Base-by-base conservation (phyloP, 2,888 invertebrate genomes). In the Spialia ferax region DNA sequence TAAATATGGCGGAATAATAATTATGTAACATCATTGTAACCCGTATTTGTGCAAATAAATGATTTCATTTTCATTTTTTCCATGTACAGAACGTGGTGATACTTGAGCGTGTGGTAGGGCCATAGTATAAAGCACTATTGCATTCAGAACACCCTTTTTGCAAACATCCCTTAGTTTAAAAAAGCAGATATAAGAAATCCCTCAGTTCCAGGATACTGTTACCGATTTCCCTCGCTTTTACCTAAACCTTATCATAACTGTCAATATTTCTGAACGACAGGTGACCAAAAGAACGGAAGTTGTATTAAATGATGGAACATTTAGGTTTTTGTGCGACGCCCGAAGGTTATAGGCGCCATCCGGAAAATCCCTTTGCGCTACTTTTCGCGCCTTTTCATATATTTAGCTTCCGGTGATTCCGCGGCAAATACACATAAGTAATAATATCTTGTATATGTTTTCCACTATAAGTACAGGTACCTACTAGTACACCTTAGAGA, bases 231-330 rank as follows among this genome's bases (percentile, higher is more conserved):
- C 50, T 22, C 2, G 0, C n/a, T 22, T 22, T 5, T 18, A 45
- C 18, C 8, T 22, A 22, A 22, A 7, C 61, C 32, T 50, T 61
- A 52, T 52, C 52, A n/a, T 22, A 32, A 35, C 20, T 15, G 23
- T 26, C 22, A 4, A 50, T 4, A 23, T 54, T 50, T 50, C 13
- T 50, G 20, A 32, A 22, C 13, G 7, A 38, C 15, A 56, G 26
- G 57, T 59, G 60, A 59, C 29, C 23, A 38, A 50, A 59, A 50
- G 32, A 23, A 22, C 50, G 65, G 59, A 65, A 59, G 65, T 65
- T 65, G 59, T 65, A 65, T 59, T 59, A 65, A 65, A 65, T 65
- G 59, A 54, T 50, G 65, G 60, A 59, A 59, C 59, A 42, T 59
- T 65, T 59, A 60, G 45, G 45, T 42, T 52, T 60, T 60, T 52